Evolutionary conservation across 2,888 invertebrate species (phyloP).

Genomic region (Exephanes ischioxanthus): DNA sequence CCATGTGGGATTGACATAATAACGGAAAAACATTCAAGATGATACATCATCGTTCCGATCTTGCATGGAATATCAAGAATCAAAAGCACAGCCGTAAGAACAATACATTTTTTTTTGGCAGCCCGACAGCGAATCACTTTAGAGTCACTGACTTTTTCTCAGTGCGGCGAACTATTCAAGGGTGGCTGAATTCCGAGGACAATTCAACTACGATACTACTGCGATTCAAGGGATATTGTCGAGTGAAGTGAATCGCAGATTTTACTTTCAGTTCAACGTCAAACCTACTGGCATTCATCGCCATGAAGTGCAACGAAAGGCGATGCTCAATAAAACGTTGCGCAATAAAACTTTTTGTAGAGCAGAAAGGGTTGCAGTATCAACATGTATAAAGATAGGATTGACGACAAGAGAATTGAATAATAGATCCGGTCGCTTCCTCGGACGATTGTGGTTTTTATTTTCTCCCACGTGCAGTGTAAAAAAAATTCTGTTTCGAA

Average conservation of each 20-base stretch:
- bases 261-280: background rate
- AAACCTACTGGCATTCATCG: background rate
- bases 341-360: background rate
- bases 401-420: background rate
- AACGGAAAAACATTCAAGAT: no score
- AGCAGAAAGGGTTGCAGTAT: background rate
- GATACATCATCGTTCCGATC: no score
- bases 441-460: conserved; percentile 6
- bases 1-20: no score
- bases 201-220: background rate
- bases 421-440: background rate
- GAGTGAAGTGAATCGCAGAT: conserved; percentile 22
- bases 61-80: no score
- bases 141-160: no score
- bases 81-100: no score
- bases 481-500: no score
- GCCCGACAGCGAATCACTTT: no score
- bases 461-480: background rate
- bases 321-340: background rate
- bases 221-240: background rate
- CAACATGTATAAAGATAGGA: conserved; percentile 11
- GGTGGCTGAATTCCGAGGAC: conserved; percentile 21
- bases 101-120: no score
- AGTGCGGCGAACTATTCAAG: conserved; percentile 45
- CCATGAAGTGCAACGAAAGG: background rate